These are phyloP conservation scores for Peromyscus leucopus DNA, from an alignment of 2,113 vertebrate species.

Conservation along the genomic window DNA sequence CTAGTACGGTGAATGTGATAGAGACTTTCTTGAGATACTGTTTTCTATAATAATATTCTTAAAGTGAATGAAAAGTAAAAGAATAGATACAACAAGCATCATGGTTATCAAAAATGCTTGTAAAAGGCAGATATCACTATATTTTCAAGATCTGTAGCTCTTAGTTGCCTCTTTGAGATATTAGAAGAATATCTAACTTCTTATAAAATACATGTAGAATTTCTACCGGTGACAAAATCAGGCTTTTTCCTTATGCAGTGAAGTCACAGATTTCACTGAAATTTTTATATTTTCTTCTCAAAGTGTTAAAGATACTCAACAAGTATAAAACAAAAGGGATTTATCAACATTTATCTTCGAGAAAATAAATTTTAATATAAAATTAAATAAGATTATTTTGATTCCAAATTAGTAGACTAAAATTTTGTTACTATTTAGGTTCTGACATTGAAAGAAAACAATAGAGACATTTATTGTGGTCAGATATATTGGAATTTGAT, in stretches of 20 bases:
- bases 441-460: slow-evolving; percentile 49
- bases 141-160: not conserved
- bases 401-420: not conserved
- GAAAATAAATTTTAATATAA: slow-evolving; percentile 17
- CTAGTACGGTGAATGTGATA: not conserved
- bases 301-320: not conserved
- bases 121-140: slow-evolving; percentile 11
- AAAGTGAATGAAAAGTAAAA: not conserved
- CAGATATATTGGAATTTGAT: not conserved
- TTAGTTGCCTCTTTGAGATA: slow-evolving; percentile 3
- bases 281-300: slow-evolving; percentile 40
- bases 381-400: slow-evolving; percentile 53
- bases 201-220: not conserved
- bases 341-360: slow-evolving; percentile 11
- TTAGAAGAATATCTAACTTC: slow-evolving; percentile 16
- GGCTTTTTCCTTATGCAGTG: not conserved
- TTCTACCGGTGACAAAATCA: not conserved
- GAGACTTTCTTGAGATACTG: not conserved
- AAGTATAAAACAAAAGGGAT: not conserved
- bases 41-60: not conserved
- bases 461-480: not conserved
- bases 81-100: not conserved
- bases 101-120: not conserved
- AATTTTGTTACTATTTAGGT: slow-evolving; percentile 1
- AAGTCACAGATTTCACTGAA: not conserved